These are phyloP conservation scores for Caenorhabditis brenneri DNA, from an alignment of 1,140 invertebrate species.

Conservation along the genomic window DNA sequence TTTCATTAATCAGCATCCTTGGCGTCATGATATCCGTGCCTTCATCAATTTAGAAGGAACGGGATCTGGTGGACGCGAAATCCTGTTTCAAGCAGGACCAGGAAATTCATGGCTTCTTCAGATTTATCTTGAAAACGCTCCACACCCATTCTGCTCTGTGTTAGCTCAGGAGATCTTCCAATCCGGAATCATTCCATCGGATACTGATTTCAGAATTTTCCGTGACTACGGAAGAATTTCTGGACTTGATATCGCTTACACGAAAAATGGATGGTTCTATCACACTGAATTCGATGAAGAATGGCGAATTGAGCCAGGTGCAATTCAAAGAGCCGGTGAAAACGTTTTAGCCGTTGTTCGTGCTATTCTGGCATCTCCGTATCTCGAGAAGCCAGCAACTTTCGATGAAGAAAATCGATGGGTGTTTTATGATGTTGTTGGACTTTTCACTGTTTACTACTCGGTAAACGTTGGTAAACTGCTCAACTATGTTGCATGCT, in stretches of 20 bases:
- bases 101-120: conserved; percentile 87
- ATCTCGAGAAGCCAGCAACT: conserved; percentile 63
- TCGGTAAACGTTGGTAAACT: conserved; percentile 66
- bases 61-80: conserved; percentile 85
- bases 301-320: conserved; percentile 80
- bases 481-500: conserved; percentile 56
- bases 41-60: conserved; percentile 94
- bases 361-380: conserved; percentile 62
- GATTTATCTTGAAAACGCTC: conserved; percentile 82
- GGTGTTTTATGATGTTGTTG: conserved; percentile 74
- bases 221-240: conserved; percentile 78
- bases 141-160: conserved; percentile 86
- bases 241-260: conserved; percentile 89
- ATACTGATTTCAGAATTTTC: conserved; percentile 93
- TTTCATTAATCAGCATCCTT: conserved; percentile 89
- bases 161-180: conserved; percentile 93
- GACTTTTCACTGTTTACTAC: conserved; percentile 72
- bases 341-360: conserved; percentile 68
- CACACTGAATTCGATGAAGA: conserved; percentile 84
- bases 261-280: conserved; percentile 88
- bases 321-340: conserved; percentile 79
- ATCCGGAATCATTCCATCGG: conserved; percentile 86
- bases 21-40: conserved; percentile 82
- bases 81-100: conserved; percentile 83
- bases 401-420: conserved; percentile 67